Conservation (phyloP, 2,888 invertebrate genomes). For the Macrophya annulata region DNA sequence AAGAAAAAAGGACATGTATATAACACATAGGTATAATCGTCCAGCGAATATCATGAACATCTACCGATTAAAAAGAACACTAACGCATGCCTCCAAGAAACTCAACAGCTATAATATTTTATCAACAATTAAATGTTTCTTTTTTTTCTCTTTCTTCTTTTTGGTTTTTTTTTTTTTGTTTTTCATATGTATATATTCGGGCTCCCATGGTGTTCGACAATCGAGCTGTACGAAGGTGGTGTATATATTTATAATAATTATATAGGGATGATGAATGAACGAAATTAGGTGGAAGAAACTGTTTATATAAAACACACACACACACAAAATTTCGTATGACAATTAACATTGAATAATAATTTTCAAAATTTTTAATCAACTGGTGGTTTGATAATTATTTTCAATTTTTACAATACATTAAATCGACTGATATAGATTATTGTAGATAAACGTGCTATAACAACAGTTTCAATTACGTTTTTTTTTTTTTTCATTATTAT, state of each 20-base stretch:
- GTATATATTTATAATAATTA: slow-evolving; percentile 32
- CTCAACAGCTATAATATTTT: slow-evolving; percentile 46
- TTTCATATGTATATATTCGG: neutral
- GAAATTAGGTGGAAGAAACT: slow-evolving; percentile 33
- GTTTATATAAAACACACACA: slow-evolving; percentile 11
- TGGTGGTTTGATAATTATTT: no score
- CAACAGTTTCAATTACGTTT: neutral
- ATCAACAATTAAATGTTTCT: neutral
- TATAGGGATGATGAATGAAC: slow-evolving; percentile 20
- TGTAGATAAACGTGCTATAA: neutral
- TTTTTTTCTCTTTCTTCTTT: neutral
- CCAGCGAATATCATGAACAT: slow-evolving; percentile 32
- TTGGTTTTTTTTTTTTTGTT: neutral
- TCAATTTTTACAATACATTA: slow-evolving; percentile 1
- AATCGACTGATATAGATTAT: neutral
- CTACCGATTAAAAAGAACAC: slow-evolving; percentile 63
- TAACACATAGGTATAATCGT: neutral
- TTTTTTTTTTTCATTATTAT: no score
- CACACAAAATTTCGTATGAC: neutral
- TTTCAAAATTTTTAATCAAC: neutral
- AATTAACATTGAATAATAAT: neutral
- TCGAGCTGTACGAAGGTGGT: slow-evolving; percentile 49
- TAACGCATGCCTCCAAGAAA: slow-evolving; percentile 74
- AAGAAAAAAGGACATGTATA: neutral
- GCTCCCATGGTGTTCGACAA: slow-evolving; percentile 28